Evolutionary conservation across 1,140 invertebrate species (phyloP), one percentile per base, ranked within the genome.

Genomic region (Thaumatotibia leucotreta): DNA sequence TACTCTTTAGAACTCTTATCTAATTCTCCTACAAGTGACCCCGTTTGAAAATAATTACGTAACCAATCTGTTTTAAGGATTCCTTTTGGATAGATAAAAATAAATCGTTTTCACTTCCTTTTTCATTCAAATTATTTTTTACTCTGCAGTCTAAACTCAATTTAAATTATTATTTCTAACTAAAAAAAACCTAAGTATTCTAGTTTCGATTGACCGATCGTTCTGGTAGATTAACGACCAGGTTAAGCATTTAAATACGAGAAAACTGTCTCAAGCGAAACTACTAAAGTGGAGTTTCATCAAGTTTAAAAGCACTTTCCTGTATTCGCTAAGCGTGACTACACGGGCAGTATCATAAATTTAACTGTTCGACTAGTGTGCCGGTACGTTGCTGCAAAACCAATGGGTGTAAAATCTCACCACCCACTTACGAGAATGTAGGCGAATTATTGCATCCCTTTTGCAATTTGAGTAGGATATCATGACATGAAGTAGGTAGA

Each of bases 231-330:
- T 20, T 2, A 45, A 20, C 6, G 0, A 45, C 5, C 39, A 20
- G 17, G 17, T 14, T 4, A 39, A 45, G 17, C n/a, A 5, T 14
- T 45, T 45, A 35, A n/a, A 35, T 35, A 35, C 33, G 14, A 20
- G n/a, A n/a, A 45, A 45, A 45, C 17, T 8, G 39, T 1, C 20
- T 45, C 11, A 6, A 45, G 39, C 9, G 9, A 20, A 45, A 45
- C n/a, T 35, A 17, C 35, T 17, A 6, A 35, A 11, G 50, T 63
- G 35, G 20, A 65, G 62, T 70, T 70, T 58, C 29, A 62, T 64
- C 63, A 67, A 61, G 69, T 67, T 63, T 70, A 67, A 70, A 67
- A 70, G 69, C 69, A 63, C 63, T 70, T 67, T 67, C 63, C 69
- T 70, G 65, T 31, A 61, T 63, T 67, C 65, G 31, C 45, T 63